Evolutionary conservation across 2,888 invertebrate genomes (phyloP), one percentile per base, ranked within the genome.

Genomic region (Cantharis flavilabris): DNA sequence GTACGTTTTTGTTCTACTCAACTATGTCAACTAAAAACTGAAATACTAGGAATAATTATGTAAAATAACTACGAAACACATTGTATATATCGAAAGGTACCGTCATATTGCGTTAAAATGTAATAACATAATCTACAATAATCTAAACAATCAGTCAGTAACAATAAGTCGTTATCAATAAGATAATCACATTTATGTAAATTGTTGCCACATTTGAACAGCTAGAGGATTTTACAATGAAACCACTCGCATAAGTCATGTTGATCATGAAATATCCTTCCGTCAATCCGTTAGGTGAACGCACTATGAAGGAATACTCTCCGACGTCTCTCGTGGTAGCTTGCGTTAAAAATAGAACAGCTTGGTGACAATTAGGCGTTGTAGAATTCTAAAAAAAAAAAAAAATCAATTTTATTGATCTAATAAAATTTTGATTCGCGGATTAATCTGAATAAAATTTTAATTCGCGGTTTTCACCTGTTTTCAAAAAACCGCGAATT

Each of bases 231-330:
- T 83, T 82, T 28, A 86, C 84, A 80, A 86, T 87, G 82, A 87
- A 88, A 72, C 88, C 88, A 79, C 88, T 88, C 69, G 88, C 88
- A 80, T 88, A 88, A 7, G 92, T 92, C 86, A 93, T 91, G 86
- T 93, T 93, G 81, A 93, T 89, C 83, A 90, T 89, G 84, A 93
- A 91, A 80, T 89, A 89, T 71, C 92, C 92, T 86, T 93, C 92
- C 69, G 92, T 90, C 80, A 92, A 88, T 73, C 93, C 93, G 82
- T 90, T 90, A 62, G 90, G 87, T 72, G 93, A 93, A 82, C 92
- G 90, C 30, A 92, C 92, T 79, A 93, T 87, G 81, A 93, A 90
- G 80, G 90, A 88, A 88, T 92, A 92, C 86, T 93, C 93, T 26
- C 93, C 93, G 13, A 90, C 89, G 86, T 93, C 92, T 62, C 89